A percentile compares a stretch with the other conserved stretches of the same genome.
Evolutionary conservation across 2,113 vertebrate species (phyloP).

Genomic region (Corythornis vintsioides): DNA sequence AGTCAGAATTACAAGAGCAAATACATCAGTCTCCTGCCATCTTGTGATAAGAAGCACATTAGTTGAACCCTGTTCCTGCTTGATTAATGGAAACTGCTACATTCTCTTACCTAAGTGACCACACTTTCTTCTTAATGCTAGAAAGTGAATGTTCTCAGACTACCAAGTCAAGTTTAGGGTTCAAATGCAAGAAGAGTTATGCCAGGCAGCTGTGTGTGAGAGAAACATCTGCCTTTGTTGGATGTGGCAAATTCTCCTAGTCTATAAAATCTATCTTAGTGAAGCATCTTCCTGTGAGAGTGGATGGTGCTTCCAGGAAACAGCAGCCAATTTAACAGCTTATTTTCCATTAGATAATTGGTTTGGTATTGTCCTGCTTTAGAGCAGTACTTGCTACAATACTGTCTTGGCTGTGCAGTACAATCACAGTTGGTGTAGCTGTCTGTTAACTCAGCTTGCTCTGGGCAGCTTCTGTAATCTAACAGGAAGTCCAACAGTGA

Average conservation of each 20-base stretch:
- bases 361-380: not conserved
- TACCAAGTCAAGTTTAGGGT: not conserved
- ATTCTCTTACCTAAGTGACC: not conserved
- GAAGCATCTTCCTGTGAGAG: not conserved
- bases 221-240: not conserved
- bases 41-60: not conserved
- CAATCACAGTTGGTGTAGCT: not conserved
- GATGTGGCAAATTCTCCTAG: not conserved
- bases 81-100: not conserved
- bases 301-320: not conserved
- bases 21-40: not conserved
- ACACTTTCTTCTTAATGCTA: not conserved
- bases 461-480: not conserved
- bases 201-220: accelerated
- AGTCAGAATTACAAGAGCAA: not conserved
- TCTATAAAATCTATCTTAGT: not conserved
- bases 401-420: not conserved
- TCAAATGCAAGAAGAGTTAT: not conserved
- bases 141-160: not conserved
- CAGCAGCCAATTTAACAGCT: not conserved
- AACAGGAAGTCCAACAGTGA: not conserved
- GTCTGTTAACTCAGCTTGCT: not conserved
- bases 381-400: not conserved
- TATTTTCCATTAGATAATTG: not conserved
- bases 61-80: not conserved